These are phyloP conservation scores for Diorhabda sublineata DNA, from an alignment of 1,140 invertebrate species.

Conservation along the genomic window DNA sequence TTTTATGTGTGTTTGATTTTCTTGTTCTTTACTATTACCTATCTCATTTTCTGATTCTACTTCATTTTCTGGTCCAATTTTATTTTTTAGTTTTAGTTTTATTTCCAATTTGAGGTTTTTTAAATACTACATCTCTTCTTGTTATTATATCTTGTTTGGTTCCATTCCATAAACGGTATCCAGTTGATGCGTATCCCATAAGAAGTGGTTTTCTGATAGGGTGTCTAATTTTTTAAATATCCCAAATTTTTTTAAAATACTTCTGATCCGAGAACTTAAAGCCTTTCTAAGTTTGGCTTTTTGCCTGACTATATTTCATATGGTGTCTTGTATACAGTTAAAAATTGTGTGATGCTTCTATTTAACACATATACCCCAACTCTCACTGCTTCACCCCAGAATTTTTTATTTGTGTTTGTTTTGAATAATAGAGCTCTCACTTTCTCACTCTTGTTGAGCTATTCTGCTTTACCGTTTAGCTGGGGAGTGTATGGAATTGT, in stretches of 20 bases:
- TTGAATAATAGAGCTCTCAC: conserved; percentile 38
- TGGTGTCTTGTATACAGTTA: conserved; percentile 27
- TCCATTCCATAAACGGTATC: conserved; percentile 9
- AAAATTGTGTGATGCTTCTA: conserved; percentile 25
- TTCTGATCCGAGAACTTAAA: conserved; percentile 37
- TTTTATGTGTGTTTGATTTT: too few relatives aligned
- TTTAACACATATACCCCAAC: conserved; percentile 37
- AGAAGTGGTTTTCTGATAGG: conserved; percentile 5
- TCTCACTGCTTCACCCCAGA: conserved; percentile 41
- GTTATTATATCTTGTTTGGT: conserved; percentile 4
- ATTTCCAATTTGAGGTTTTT: conserved; percentile 5
- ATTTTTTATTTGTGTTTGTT: conserved; percentile 26
- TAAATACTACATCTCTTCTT: conserved; percentile 6
- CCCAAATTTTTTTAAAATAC: conserved; percentile 25
- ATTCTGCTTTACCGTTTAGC: conserved; percentile 45
- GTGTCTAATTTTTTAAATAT: conserved; percentile 15
- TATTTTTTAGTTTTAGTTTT: neutral
- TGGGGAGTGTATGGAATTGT: conserved; percentile 40
- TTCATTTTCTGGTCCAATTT: conserved; percentile 5
- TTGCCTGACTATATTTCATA: conserved; percentile 39
- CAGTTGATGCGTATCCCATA: conserved; percentile 7
- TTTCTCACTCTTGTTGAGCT: conserved; percentile 43
- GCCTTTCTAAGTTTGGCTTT: conserved; percentile 32
- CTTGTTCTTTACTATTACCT: neutral
- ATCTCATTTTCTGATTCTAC: neutral